Evolutionary conservation across 2,113 vertebrate species (phyloP).

Genomic region (Trichomycterus rosablanca): DNA sequence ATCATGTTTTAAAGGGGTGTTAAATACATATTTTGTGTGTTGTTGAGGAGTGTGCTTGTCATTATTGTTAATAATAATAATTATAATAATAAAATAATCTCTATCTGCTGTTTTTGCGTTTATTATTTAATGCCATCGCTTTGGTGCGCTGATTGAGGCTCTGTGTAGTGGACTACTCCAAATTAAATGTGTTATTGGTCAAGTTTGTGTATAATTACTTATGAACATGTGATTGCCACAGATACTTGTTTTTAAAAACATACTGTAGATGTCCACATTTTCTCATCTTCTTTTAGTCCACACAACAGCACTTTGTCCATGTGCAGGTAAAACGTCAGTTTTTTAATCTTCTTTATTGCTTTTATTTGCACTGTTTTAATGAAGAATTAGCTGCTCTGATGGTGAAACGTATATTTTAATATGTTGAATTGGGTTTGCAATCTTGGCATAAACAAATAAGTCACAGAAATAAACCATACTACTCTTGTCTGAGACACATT

Average conservation of each 20-base stretch:
- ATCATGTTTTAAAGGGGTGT: conserved; percentile 18
- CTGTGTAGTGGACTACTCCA: conserved; percentile 10
- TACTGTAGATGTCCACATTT: too few relatives aligned
- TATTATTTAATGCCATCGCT: conserved; percentile 48
- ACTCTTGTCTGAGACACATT: conserved; percentile 42
- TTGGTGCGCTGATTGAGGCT: conserved; percentile 26
- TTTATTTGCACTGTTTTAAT: conserved; percentile 37
- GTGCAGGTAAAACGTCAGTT: too few relatives aligned
- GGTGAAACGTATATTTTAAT: conserved; percentile 33
- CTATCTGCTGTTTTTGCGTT: conserved; percentile 56
- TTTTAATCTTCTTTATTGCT: too few relatives aligned
- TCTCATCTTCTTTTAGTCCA: too few relatives aligned
- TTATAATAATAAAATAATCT: conserved; percentile 42
- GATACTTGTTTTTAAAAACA: conserved; percentile 10
- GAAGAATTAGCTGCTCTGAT: conserved; percentile 22
- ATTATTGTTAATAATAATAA: conserved; percentile 25
- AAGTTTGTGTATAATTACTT: background rate
- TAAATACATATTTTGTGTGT: conserved; percentile 36
- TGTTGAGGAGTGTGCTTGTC: conserved; percentile 40
- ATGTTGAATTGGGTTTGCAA: conserved; percentile 16
- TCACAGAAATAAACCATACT: conserved; percentile 13
- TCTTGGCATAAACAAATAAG: background rate
- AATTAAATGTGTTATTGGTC: background rate
- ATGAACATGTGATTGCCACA: too few relatives aligned
- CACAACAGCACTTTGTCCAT: too few relatives aligned